Conservation (phyloP, 2,888 invertebrate genomes). For the Acleris sparsana region DNA sequence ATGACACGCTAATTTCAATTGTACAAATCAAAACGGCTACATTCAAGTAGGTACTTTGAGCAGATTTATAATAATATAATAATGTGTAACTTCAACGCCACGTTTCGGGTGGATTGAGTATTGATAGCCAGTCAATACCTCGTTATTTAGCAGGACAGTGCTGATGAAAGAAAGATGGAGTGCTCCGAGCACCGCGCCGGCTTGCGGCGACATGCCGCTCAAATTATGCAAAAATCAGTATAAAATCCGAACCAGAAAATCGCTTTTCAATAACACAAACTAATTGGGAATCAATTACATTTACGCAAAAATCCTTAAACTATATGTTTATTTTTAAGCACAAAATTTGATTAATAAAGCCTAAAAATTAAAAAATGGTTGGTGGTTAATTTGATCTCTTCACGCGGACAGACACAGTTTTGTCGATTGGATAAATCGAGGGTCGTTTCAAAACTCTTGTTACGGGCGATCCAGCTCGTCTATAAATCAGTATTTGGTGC, state of each 20-base stretch:
- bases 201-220: slow-evolving; percentile 21
- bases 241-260: slow-evolving; percentile 21
- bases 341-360: no score
- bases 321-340: no score
- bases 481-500: slow-evolving; percentile 35
- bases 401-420: slow-evolving; percentile 20
- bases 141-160: slow-evolving; percentile 23
- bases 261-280: slow-evolving; percentile 10
- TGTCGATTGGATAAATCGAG: slow-evolving; percentile 29
- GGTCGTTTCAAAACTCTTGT: slow-evolving; percentile 33
- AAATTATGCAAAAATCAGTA: slow-evolving; percentile 32
- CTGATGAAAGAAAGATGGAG: slow-evolving; percentile 29
- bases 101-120: not conserved
- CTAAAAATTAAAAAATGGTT: no score
- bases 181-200: slow-evolving; percentile 10
- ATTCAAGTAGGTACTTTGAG: no score
- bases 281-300: slow-evolving; percentile 13
- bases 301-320: slow-evolving; percentile 4
- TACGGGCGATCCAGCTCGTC: slow-evolving; percentile 30
- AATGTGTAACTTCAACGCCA: not conserved
- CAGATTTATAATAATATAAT: no score
- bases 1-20: no score
- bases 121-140: slow-evolving; percentile 11
- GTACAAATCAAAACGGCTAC: no score
- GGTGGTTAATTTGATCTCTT: slow-evolving; percentile 2